phyloP scores from a whole-genome alignment of 2,797 vertebrate genomes.

The Molossus alvarezi region DNA sequence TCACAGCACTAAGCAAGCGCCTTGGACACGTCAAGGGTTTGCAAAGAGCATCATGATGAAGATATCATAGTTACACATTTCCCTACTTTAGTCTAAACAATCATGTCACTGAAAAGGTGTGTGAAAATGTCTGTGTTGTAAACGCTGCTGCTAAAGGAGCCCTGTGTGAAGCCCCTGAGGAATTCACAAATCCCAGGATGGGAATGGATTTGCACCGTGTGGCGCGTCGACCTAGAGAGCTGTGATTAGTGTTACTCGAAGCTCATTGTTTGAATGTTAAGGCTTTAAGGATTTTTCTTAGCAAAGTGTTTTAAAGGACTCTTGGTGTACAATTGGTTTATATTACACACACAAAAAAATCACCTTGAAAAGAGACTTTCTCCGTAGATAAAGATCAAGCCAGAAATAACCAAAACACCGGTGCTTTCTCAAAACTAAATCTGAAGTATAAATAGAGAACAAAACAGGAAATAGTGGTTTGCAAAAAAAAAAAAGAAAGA shows the following conservation, averaged over 20 bases:
- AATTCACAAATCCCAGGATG: background rate
- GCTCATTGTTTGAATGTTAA: background rate
- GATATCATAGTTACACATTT: background rate
- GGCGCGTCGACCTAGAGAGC: background rate
- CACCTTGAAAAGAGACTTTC: slow-evolving; percentile 75
- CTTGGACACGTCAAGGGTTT: background rate
- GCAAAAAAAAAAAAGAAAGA: slow-evolving; percentile 58
- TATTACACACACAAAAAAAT: background rate
- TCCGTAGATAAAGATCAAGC: slow-evolving; percentile 77
- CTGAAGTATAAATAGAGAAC: slow-evolving; percentile 81
- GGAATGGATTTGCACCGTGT: background rate
- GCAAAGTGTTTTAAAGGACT: slow-evolving; percentile 29
- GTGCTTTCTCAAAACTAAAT: slow-evolving; percentile 83
- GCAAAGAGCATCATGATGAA: background rate
- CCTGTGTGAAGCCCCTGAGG: background rate
- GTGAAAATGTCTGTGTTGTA: background rate
- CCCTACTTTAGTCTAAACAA: background rate
- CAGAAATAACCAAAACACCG: slow-evolving; percentile 82
- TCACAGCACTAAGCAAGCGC: background rate
- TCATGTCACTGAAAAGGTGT: background rate
- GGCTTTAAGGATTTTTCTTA: background rate
- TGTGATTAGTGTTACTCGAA: background rate
- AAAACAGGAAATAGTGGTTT: slow-evolving; percentile 86
- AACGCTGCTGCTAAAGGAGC: background rate
- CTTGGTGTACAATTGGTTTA: background rate